Conservation (phyloP, 2,113 vertebrate genomes). For the Steatornis caripensis region DNA sequence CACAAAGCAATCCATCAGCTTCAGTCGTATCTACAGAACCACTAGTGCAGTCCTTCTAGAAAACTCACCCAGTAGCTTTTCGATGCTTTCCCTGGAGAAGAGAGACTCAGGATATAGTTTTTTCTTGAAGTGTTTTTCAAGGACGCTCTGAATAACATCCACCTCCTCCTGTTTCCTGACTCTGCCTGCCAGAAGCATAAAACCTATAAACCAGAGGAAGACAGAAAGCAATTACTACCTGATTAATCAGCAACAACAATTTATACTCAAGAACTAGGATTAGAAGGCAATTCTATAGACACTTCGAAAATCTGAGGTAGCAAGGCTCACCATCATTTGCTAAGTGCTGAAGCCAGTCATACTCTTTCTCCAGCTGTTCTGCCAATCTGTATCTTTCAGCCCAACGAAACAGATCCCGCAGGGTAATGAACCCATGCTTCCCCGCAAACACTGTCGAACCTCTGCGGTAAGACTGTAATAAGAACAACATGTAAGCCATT, state of each 20-base stretch:
- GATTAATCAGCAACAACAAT: not conserved
- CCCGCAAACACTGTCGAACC: slow-evolving; percentile 95
- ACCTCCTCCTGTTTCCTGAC: slow-evolving; percentile 93
- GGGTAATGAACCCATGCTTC: slow-evolving; percentile 95
- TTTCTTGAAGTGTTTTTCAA: slow-evolving; percentile 95
- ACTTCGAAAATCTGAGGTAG: not conserved
- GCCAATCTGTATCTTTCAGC: slow-evolving; percentile 90
- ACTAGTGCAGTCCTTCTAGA: not conserved
- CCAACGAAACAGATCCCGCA: slow-evolving; percentile 96
- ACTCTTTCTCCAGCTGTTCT: slow-evolving; percentile 79
- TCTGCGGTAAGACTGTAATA: slow-evolving; percentile 84
- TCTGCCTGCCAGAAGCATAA: slow-evolving; percentile 93
- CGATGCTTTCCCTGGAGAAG: slow-evolving; percentile 84
- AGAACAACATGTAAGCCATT: not conserved
- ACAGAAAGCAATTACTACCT: not conserved
- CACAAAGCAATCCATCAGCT: slow-evolving; percentile 4
- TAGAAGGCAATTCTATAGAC: not conserved
- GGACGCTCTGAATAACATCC: slow-evolving; percentile 80
- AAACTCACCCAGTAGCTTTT: slow-evolving; percentile 87
- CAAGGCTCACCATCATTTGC: slow-evolving; percentile 88
- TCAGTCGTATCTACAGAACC: not conserved
- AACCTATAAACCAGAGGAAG: slow-evolving; percentile 73
- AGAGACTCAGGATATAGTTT: slow-evolving; percentile 80
- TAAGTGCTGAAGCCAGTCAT: slow-evolving; percentile 94
- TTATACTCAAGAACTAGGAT: not conserved